phyloP scores from a whole-genome alignment of 64 coral and sea anemone species.

The Stichodactyla helianthus region DNA sequence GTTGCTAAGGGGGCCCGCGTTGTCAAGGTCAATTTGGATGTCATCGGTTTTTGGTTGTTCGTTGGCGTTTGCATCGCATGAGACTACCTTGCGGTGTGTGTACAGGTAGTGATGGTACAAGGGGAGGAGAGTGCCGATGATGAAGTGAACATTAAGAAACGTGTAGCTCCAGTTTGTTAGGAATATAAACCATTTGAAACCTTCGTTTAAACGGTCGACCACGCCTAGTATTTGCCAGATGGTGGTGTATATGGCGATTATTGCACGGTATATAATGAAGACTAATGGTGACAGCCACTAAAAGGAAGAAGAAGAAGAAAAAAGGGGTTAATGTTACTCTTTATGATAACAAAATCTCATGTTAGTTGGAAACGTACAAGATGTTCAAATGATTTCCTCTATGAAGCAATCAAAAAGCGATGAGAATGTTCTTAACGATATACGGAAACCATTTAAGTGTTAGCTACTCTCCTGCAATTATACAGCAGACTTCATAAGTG shows the following conservation, averaged over 20 bases:
- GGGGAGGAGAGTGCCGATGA: constrained; percentile 25
- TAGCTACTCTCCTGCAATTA: too few relatives aligned
- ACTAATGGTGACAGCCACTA: constrained; percentile 56
- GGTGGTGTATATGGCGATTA: constrained; percentile 55
- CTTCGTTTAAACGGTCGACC: constrained; percentile 1
- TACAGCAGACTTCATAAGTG: too few relatives aligned
- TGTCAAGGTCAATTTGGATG: not conserved
- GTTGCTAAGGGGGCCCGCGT: not conserved
- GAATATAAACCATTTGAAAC: constrained; percentile 67
- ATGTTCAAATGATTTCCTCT: too few relatives aligned
- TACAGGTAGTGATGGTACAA: constrained; percentile 32
- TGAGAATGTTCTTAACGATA: too few relatives aligned
- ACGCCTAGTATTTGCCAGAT: constrained; percentile 47
- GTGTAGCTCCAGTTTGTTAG: constrained; percentile 86
- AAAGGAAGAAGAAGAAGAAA: not conserved
- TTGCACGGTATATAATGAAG: constrained; percentile 52
- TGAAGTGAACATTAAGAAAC: constrained; percentile 63
- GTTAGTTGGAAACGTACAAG: too few relatives aligned
- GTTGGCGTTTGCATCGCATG: not conserved
- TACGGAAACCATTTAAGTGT: too few relatives aligned
- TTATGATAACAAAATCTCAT: too few relatives aligned
- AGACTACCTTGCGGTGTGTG: not conserved
- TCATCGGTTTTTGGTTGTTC: constrained; percentile 12
- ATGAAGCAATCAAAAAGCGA: too few relatives aligned
- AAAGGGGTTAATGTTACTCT: not conserved